Percentiles rank a stretch among this genome's conserved stretches.
Conservation (phyloP, 2,113 vertebrate genomes). For the Erythrolamprus reginae region DNA sequence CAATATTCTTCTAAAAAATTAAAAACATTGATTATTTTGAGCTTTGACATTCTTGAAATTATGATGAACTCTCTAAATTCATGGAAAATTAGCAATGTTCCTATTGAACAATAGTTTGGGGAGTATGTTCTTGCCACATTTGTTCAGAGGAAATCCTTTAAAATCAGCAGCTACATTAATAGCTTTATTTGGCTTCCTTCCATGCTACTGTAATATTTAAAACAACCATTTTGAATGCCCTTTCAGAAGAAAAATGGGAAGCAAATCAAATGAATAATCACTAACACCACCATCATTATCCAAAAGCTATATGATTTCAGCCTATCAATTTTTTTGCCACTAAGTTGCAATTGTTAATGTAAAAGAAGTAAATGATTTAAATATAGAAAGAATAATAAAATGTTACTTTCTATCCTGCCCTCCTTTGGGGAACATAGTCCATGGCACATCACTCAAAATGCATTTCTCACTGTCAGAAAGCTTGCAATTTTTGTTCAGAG, state of each 20-base stretch:
- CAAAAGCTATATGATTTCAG: neutral
- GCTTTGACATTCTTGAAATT: conserved; percentile 24
- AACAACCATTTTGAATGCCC: neutral
- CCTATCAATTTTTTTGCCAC: neutral
- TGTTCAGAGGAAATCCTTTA: neutral
- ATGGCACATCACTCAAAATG: neutral
- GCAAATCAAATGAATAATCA: neutral
- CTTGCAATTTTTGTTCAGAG: neutral
- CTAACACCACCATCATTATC: neutral
- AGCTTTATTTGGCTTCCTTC: neutral
- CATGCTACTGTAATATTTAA: neutral
- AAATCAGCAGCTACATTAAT: neutral
- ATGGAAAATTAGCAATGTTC: neutral
- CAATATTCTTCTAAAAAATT: conserved; percentile 6
- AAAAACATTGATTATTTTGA: neutral
- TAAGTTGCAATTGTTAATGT: neutral
- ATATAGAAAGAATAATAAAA: neutral
- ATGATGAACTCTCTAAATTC: neutral
- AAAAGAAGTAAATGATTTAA: neutral
- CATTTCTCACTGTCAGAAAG: neutral
- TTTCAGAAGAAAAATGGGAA: neutral
- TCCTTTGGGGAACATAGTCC: neutral
- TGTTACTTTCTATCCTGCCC: neutral
- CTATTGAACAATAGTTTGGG: conserved; percentile 31
- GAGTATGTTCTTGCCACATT: neutral